Evolutionary conservation across 2,113 vertebrate species (phyloP).

Genomic region (Melierax canorus): DNA sequence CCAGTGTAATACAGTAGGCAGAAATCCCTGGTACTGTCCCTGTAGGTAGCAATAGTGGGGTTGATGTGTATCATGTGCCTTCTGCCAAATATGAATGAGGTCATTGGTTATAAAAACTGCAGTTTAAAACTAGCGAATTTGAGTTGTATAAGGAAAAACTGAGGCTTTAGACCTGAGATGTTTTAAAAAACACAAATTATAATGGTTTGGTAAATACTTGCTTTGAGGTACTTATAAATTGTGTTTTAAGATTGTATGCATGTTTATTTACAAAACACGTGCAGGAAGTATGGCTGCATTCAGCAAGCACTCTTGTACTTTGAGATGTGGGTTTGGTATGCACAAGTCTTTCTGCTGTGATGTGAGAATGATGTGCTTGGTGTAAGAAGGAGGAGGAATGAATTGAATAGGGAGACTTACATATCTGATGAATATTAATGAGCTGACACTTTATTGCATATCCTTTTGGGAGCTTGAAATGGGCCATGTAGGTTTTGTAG

Average conservation of each 20-base stretch:
- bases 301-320: background rate
- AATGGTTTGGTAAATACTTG: background rate
- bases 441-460: background rate
- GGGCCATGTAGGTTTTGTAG: background rate
- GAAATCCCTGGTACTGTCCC: background rate
- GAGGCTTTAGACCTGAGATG: background rate
- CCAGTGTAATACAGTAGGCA: background rate
- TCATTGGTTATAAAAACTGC: background rate
- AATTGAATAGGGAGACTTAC: background rate
- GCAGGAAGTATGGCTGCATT: background rate
- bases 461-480: background rate
- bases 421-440: constrained; percentile 34
- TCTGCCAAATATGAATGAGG: background rate
- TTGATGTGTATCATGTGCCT: background rate
- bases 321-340: background rate
- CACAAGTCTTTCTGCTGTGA: background rate
- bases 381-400: constrained; percentile 32
- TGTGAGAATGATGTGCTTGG: constrained; percentile 47
- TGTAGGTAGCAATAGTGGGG: background rate
- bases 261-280: background rate
- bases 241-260: background rate
- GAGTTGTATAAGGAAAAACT: background rate
- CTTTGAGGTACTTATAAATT: background rate
- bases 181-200: background rate
- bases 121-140: background rate